Evolutionary conservation across 2,888 invertebrate genomes (phyloP).

Genomic region (Lepidocyrtinus sp.): DNA sequence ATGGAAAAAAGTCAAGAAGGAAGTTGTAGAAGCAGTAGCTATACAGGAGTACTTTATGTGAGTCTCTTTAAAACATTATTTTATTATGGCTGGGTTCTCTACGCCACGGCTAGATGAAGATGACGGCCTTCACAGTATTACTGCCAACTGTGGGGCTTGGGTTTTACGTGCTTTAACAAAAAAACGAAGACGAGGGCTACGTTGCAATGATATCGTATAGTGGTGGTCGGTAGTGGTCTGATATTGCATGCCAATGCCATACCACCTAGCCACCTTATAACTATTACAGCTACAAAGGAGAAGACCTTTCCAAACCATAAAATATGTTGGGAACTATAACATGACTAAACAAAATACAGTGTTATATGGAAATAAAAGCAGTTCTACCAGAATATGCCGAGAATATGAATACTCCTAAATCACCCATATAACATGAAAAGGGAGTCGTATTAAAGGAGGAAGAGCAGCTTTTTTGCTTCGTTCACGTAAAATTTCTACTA

Average conservation of each 20-base stretch:
- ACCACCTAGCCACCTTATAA: neutral
- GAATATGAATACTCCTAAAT: too few species aligned
- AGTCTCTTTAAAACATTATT: neutral
- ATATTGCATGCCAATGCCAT: neutral
- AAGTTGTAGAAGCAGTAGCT: too few species aligned
- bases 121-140: constrained; percentile 34
- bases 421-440: too few species aligned
- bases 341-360: too few species aligned
- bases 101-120: constrained; percentile 31
- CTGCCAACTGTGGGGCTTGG: neutral
- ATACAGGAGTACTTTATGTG: neutral
- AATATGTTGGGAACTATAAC: too few species aligned
- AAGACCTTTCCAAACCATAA: neutral
- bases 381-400: too few species aligned
- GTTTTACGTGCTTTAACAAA: neutral
- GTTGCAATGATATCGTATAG: neutral
- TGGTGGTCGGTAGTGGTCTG: neutral
- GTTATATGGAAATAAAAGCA: too few species aligned
- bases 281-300: neutral
- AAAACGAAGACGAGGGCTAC: too few species aligned
- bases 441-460: too few species aligned
- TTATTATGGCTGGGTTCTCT: constrained; percentile 9
- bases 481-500: too few species aligned
- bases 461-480: too few species aligned
- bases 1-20: neutral